Base-by-base conservation (phyloP, 2,797 vertebrate species). In the Gila robusta region DNA sequence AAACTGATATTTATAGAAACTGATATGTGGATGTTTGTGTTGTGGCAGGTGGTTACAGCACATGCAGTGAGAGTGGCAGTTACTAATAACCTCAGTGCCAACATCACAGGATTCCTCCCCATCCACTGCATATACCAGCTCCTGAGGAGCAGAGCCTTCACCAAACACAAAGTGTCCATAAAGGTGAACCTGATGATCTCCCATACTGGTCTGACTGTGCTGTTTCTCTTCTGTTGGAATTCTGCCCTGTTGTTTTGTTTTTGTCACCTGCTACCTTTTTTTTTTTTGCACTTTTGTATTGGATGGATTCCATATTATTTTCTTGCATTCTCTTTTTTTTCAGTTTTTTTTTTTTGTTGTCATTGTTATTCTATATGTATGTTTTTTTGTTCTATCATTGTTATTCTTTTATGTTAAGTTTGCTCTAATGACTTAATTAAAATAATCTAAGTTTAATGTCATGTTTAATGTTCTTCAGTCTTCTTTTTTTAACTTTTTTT, bases 81-180 rank as follows among this genome's bases (percentile, higher is more conserved):
- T 64, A 99, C 98, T 74, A 97, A 97, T 93, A 99, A 93, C 91
- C 92, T 99, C 88, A 99, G 98, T 94, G 98, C 98, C 92, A 99
- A 96, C 93, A 99, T 99, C 90, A 97, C 96, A 62, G 98, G 98
- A 2, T 99, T 99, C 94, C 96, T 99, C 79, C 98, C 98, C 8
- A 98, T 99, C 86, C 98, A 99, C 94, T 99, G 98, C 87, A 99
- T 99, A 91, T 99, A 99, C 91, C 98, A 99, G 94, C 96, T 99
- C 84, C 93, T 99, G 0, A 97, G 98, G 89, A 99, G 98, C 86
- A 95, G 98, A 62, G 98, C 98, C 5, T 99, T 99, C 93, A 99
- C 98, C 89, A 99, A 99, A 92, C 98, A 99, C 95, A 99, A 99
- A 96, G 98, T 99, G 1, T 99, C 98, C 79, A 99, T 99, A 86